Base-by-base conservation (phyloP, 1,140 invertebrate species). In the Drosophila fuyamai region DNA sequence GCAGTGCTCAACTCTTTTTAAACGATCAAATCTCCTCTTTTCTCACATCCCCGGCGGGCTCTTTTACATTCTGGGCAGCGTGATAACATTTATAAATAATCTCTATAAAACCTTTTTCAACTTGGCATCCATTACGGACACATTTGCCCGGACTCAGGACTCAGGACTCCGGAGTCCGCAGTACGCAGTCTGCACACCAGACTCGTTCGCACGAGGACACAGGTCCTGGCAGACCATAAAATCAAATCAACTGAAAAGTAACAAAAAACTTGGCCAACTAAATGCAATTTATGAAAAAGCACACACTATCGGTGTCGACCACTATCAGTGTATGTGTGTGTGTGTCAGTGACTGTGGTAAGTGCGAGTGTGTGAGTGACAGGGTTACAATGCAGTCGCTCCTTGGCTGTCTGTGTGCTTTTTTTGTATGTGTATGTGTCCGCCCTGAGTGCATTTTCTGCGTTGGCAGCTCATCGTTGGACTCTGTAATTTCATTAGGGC, bases 401-500 rank as follows among this genome's bases (percentile, higher is more conserved):
- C 35, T 36, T 36, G 16, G 23, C 16, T 23, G 7, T 36, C 23
- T 4, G 27, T 50, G 27, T 50, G 16, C 7, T 18, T 53, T 8
- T 9, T 36, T 12, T 53, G 23, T 48, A 16, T 61, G 16, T 58
- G 40, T 41, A 29, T 61, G 46, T 54, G 58, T 65, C 44, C 66
- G 72, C 55, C 47, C 65, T 79, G 74, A 81, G 55, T 83, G 63
- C 81, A 82, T 74, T 82, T 71, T 67, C 58, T 82, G 74, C 65
- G 65, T 79, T 77, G 71, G 60, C 72, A 83, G 61, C 70, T 76
- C 65, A 67, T 51, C 51, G 66, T 48, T 53, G 47, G 61, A 51
- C 61, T 68, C 65, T 80, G 80, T 89, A 89, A 88, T 88, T 88
- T 88, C 84, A 88, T 88, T 89, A 88, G 84, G 84, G 84, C 84